A percentile compares a stretch with the other conserved stretches of the same genome.
Conservation (phyloP, 1,140 invertebrate species). For the Eciton burchellii region DNA sequence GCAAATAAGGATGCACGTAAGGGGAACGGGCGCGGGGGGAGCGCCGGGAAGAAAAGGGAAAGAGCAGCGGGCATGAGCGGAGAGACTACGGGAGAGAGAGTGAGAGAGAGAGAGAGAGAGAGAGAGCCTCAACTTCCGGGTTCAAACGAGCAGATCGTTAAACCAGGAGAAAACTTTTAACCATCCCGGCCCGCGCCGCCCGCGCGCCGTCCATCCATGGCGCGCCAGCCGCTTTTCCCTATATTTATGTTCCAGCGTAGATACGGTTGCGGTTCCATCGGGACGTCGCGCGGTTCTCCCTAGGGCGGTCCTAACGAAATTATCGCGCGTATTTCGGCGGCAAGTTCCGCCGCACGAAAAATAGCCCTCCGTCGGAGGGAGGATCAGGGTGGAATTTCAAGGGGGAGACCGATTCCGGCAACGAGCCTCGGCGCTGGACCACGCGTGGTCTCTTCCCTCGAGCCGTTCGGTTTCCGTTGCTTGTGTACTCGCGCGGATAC, state of each 20-base stretch:
- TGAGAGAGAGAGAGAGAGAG: background rate
- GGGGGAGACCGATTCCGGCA: constrained; percentile 10
- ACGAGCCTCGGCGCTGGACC: background rate
- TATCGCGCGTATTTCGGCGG: constrained; percentile 56
- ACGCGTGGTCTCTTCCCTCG: constrained; percentile 17
- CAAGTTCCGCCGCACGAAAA: constrained; percentile 44
- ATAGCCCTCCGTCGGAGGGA: background rate
- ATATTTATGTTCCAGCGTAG: constrained; percentile 58
- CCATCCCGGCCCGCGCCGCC: too few species aligned
- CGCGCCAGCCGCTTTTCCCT: constrained; percentile 47
- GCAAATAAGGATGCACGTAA: constrained; percentile 46
- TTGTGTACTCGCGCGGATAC: constrained; percentile 45
- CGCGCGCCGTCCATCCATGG: constrained; percentile 24
- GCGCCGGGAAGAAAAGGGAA: constrained; percentile 46
- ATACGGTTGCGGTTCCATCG: constrained; percentile 45
- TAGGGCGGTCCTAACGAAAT: constrained; percentile 32
- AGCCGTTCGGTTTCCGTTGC: constrained; percentile 13
- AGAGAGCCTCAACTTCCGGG: constrained; percentile 40
- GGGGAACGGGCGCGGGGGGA: constrained; percentile 38
- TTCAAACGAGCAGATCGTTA: constrained; percentile 66
- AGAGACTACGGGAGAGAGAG: background rate
- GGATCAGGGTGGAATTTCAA: too few species aligned
- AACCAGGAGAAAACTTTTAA: constrained; percentile 70
- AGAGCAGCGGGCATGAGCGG: background rate
- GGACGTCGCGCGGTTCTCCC: constrained; percentile 21